These are phyloP conservation scores for Drosophila teissieri DNA, from an alignment of 1,140 invertebrate genomes.

Conservation along the genomic window DNA sequence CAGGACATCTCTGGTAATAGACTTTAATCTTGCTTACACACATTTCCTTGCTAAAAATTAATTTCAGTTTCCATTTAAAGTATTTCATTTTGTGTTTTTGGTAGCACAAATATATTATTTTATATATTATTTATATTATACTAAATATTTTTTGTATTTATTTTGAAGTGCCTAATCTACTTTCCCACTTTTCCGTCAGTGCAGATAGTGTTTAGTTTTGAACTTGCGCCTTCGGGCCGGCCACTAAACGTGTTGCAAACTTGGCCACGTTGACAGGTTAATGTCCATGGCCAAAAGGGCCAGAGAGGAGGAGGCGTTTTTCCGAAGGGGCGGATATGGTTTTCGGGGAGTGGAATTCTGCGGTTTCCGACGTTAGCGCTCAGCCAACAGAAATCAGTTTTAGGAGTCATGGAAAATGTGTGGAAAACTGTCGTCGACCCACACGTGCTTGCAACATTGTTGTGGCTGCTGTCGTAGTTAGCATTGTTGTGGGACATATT, in stretches of 20 bases:
- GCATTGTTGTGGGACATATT: slow-evolving; percentile 21
- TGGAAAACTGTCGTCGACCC: slow-evolving; percentile 33
- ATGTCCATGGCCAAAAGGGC: slow-evolving; percentile 51
- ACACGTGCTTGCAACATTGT: slow-evolving; percentile 47
- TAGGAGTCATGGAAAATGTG: slow-evolving; percentile 20
- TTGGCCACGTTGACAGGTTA: slow-evolving; percentile 80
- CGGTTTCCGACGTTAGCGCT: slow-evolving; percentile 62
- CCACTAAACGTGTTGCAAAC: slow-evolving; percentile 77
- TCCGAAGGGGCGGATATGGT: background rate
- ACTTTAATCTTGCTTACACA: no score
- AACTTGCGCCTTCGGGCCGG: slow-evolving; percentile 48
- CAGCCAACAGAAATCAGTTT: slow-evolving; percentile 69
- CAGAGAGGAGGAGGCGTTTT: slow-evolving; percentile 6
- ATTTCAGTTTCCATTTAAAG: no score
- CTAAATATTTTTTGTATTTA: no score
- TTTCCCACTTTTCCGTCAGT: background rate
- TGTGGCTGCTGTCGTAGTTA: slow-evolving; percentile 37
- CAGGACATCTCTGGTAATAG: no score
- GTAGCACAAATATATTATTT: no score
- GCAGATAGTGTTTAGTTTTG: slow-evolving; percentile 9
- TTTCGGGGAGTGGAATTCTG: slow-evolving; percentile 30
- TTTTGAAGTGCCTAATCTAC: no score
- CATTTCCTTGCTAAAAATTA: no score
- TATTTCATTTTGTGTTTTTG: no score
- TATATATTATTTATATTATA: no score